Evolutionary conservation across 2,888 invertebrate genomes (phyloP).

Genomic region (Rhogogaster chlorosoma): DNA sequence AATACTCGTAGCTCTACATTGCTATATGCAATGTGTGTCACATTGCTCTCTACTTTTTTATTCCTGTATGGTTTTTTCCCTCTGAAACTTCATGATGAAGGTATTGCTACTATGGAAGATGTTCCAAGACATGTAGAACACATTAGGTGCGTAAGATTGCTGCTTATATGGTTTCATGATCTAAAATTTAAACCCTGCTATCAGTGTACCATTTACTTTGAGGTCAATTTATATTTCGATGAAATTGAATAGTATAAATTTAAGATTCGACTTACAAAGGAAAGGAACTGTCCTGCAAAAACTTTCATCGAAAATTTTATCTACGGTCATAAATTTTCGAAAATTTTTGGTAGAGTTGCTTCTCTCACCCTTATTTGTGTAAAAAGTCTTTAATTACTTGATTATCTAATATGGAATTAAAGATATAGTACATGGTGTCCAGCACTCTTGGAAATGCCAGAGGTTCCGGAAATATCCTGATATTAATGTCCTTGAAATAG

Average conservation of each 20-base stretch:
- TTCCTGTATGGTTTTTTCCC: slow-evolving; percentile 84
- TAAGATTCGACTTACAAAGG: background rate
- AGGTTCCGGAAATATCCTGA: background rate
- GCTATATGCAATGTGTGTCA: slow-evolving; percentile 53
- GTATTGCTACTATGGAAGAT: slow-evolving; percentile 79
- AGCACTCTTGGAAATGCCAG: background rate
- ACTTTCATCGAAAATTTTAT: background rate
- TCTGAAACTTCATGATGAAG: slow-evolving; percentile 79
- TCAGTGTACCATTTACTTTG: background rate
- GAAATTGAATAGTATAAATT: slow-evolving; percentile 54
- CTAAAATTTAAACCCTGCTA: background rate
- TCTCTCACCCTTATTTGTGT: too few species aligned
- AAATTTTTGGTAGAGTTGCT: background rate
- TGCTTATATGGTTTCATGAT: slow-evolving; percentile 11
- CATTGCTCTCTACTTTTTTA: slow-evolving; percentile 73
- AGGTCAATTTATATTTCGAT: slow-evolving; percentile 60
- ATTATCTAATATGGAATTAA: too few species aligned
- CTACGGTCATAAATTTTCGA: background rate
- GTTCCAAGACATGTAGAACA: slow-evolving; percentile 80
- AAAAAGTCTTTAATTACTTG: too few species aligned
- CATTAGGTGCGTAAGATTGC: slow-evolving; percentile 77
- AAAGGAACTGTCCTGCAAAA: background rate
- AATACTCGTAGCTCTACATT: background rate
- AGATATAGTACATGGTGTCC: background rate
- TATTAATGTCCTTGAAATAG: too few species aligned